Base-by-base conservation (phyloP, 2,113 vertebrate genomes). In the Sturnira hondurensis region DNA sequence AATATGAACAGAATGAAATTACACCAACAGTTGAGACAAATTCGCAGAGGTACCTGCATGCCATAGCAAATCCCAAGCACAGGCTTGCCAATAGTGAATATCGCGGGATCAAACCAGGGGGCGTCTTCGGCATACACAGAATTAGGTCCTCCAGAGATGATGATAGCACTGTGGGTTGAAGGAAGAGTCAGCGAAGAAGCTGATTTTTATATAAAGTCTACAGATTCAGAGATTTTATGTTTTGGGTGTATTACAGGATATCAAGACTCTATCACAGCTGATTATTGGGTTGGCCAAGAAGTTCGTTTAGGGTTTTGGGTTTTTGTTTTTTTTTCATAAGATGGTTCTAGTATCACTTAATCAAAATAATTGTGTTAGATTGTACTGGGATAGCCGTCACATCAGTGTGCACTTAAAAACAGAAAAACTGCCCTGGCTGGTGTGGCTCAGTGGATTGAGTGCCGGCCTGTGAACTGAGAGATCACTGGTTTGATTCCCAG, bases 41-140 rank as follows among this genome's bases (percentile, higher is more conserved):
- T 71, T 77, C 68, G 86, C 2, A 68, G 20, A 31, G 63, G 0
- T 98, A 99, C 99, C 99, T 99, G 99, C 99, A 99, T 99, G 95
- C 99, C 99, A 96, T 99, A 99, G 98, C 99, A 99, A 97, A 99
- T 99, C 73, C 99, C 99, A 87, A 99, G 99, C 41, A 99, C 99
- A 1, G 99, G 99, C 73, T 99, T 99, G 94, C 99, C 99, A 95
- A 99, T 99, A 14, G 99, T 99, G 98, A 99, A 99, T 97, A 99
- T 99, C 13, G 99, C 99, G 2, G 99, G 99, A 96, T 99, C 99
- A 28, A 99, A 99, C 99, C 99, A 99, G 0, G 99, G 99, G 0
- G 99, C 99, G 98, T 99, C 99, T 98, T 99, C 99, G 47, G 99
- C 99, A 86, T 99, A 99, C 77, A 99, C 99, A 54, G 99, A 99